A percentile compares a stretch with the other conserved stretches of the same genome.
Conservation (phyloP, 2,113 vertebrate species). For the rabbit (Oryctolagus cuniculus) region mOryCun1.1 NC_091438.1:160775001-160775500, state of each 20-base stretch:
- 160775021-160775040: conserved; percentile 26
- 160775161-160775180: not conserved
- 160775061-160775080: conserved; percentile 28
- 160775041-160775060: conserved; percentile 11
- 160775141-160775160: not conserved
- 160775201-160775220: conserved; percentile 24
- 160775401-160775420: not conserved
- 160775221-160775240: not conserved
- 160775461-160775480: not conserved
- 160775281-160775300: not conserved
- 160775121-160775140: not conserved
- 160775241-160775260: not conserved
- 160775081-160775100: not conserved
- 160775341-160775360: not conserved
- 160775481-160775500: not conserved
- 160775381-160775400: conserved; percentile 9
- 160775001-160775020: conserved; percentile 44
- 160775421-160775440: not conserved
- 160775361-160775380: not conserved
- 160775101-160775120: conserved; percentile 27
- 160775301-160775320: not conserved
- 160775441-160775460: not conserved
- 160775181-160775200: not conserved
- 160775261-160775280: not conserved
- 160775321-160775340: not conserved